Evolutionary conservation across 2,797 vertebrate genomes (phyloP).

Genomic region (Pempheris klunzingeri): DNA sequence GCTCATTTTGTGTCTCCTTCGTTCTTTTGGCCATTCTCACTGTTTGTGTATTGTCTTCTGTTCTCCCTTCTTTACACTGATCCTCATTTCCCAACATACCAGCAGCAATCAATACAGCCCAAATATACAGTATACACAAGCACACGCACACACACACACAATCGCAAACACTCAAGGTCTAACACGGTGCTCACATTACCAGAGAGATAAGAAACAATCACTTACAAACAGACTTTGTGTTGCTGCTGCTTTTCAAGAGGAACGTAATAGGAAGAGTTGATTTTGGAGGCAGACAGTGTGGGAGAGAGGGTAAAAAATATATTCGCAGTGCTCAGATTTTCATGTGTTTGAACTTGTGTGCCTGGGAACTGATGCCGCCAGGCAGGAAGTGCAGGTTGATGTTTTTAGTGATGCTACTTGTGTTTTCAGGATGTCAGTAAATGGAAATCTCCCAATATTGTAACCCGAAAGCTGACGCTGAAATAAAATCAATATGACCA

Average conservation of each 20-base stretch:
- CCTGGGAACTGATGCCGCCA: conserved; percentile 46
- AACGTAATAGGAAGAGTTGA: conserved; percentile 40
- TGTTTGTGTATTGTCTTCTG: conserved; percentile 51
- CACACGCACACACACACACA: conserved; percentile 19
- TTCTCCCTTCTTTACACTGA: conserved; percentile 49
- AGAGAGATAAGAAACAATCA: conserved; percentile 44
- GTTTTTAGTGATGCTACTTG: conserved; percentile 59
- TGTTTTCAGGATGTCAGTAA: conserved; percentile 55
- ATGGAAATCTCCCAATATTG: conserved; percentile 51
- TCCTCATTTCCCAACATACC: conserved; percentile 48
- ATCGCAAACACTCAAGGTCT: conserved; percentile 23
- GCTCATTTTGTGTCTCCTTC: conserved; percentile 60
- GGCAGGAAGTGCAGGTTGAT: conserved; percentile 56
- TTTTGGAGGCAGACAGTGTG: conserved; percentile 34
- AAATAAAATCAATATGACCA: conserved; percentile 68
- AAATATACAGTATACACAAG: conserved; percentile 32
- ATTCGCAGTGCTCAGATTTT: conserved; percentile 47
- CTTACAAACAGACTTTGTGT: conserved; percentile 35
- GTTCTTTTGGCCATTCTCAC: conserved; percentile 49
- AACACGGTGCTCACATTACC: conserved; percentile 31
- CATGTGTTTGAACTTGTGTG: conserved; percentile 53
- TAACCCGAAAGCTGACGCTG: conserved; percentile 46
- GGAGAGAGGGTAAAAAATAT: conserved; percentile 34
- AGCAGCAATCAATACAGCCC: conserved; percentile 56
- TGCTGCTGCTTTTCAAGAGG: conserved; percentile 45